Evolutionary conservation across 2,888 invertebrate species (phyloP), one percentile per base, ranked within the genome.

Genomic region (Aphidoletes aphidimyza): DNA sequence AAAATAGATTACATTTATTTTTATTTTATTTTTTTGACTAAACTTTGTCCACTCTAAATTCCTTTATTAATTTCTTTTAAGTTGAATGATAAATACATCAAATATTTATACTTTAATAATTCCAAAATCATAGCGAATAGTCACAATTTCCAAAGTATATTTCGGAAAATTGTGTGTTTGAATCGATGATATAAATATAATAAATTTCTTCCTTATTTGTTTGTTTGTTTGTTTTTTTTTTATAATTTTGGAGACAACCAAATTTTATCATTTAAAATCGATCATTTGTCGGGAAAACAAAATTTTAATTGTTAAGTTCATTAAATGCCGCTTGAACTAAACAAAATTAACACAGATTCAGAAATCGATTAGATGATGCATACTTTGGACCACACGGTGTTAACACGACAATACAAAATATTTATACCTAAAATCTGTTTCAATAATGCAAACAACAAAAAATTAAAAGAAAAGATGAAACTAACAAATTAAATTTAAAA

Each of bases 401-500:
- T 87, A 87, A 87, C 87, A 87, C 86, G 87, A 87, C 87, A 87
- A 87, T 87, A 87, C 87, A 86, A 86, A 54, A 69, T 36, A 54
- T 84, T 83, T 34, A 49, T 81, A 84, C 45, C 26, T 81, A 69
- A 69, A 69, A 5, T 6, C 69, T 69, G 30, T 69, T 69, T 69
- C 30, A 69, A n/a, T 22, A 54, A 26, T 83, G 26, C 6, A 69
- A 78, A 42, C 45, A 84, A 85, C 37, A 49, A 69, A 85, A 84
- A 84, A 84, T n/a, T n/a, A n/a, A n/a, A n/a, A n/a, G n/a, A n/a
- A n/a, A n/a, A n/a, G n/a, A n/a, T n/a, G n/a, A n/a, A n/a, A n/a
- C n/a, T n/a, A n/a, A n/a, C n/a, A 37, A 78, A 78, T 34, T 17
- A 59, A 93, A 86, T 92, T 89, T 85, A 94, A 78, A 30, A 34